phyloP scores from a whole-genome alignment of 2,113 vertebrate species.

The Pantherophis guttatus region DNA sequence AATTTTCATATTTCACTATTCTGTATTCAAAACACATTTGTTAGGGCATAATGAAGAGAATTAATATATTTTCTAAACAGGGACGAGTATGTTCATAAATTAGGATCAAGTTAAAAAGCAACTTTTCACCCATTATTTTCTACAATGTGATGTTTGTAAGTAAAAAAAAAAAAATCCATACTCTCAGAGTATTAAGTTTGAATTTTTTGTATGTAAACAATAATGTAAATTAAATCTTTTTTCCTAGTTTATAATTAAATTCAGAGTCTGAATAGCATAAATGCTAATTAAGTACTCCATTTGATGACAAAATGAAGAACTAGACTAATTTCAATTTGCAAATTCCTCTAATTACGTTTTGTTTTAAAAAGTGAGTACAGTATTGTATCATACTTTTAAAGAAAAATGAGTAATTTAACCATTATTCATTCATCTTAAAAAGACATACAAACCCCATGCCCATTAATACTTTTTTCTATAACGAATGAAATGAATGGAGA shows the following conservation, averaged over 20 bases:
- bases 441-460: not conserved
- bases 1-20: conserved; percentile 54
- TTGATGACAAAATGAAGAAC: conserved; percentile 62
- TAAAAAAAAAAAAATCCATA: conserved; percentile 54
- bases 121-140: conserved; percentile 57
- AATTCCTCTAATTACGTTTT: conserved; percentile 57
- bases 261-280: conserved; percentile 59
- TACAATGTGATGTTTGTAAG: conserved; percentile 45
- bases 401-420: conserved; percentile 16
- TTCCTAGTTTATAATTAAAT: conserved; percentile 60
- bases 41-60: conserved; percentile 65
- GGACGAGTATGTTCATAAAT: conserved; percentile 69
- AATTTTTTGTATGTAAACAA: conserved; percentile 63
- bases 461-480: conserved; percentile 11
- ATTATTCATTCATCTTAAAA: conserved; percentile 18
- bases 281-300: conserved; percentile 61
- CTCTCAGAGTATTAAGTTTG: conserved; percentile 48
- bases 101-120: conserved; percentile 55
- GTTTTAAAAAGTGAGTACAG: conserved; percentile 39
- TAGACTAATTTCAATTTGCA: conserved; percentile 60
- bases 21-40: conserved; percentile 55
- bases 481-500: conserved; percentile 22
- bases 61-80: conserved; percentile 69
- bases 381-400: conserved; percentile 32
- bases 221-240: conserved; percentile 46